These are phyloP conservation scores for Spialia ferax DNA, from an alignment of 2,888 invertebrate species.

Conservation along the genomic window DNA sequence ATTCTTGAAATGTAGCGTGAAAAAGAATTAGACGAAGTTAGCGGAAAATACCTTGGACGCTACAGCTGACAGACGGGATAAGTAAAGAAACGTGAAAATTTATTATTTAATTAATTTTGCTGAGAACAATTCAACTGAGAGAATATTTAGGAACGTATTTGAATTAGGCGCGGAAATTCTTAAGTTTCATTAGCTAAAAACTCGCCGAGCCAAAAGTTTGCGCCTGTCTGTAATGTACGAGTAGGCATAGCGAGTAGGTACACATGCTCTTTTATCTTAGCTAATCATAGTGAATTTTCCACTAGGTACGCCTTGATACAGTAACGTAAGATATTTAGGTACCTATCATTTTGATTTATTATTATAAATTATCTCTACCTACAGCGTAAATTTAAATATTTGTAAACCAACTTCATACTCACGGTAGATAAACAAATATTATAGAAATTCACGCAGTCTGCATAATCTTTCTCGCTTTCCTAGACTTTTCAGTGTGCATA, in stretches of 20 bases:
- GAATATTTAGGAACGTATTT: constrained; percentile 33
- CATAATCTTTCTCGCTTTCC: no score
- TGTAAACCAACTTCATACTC: no score
- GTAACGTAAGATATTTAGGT: no score
- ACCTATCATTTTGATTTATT: no score
- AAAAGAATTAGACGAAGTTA: constrained; percentile 83
- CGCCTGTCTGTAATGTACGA: background rate
- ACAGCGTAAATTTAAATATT: no score
- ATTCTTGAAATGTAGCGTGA: constrained; percentile 87
- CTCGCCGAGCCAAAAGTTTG: background rate
- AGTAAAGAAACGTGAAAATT: constrained; percentile 64
- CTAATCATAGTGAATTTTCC: no score
- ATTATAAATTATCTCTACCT: no score
- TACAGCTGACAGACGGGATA: constrained; percentile 72
- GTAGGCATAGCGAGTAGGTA: no score
- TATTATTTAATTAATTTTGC: constrained; percentile 54
- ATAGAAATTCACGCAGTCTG: no score
- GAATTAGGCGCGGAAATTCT: constrained; percentile 19
- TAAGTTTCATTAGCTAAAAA: constrained; percentile 12
- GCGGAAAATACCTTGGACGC: constrained; percentile 75
- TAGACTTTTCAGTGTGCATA: constrained; percentile 7
- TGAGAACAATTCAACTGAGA: constrained; percentile 33
- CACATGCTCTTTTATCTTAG: no score
- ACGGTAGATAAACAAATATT: no score
- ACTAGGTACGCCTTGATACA: no score